Evolutionary conservation across 2,888 invertebrate species (phyloP).

Genomic region (Lasioglossum lativentre): DNA sequence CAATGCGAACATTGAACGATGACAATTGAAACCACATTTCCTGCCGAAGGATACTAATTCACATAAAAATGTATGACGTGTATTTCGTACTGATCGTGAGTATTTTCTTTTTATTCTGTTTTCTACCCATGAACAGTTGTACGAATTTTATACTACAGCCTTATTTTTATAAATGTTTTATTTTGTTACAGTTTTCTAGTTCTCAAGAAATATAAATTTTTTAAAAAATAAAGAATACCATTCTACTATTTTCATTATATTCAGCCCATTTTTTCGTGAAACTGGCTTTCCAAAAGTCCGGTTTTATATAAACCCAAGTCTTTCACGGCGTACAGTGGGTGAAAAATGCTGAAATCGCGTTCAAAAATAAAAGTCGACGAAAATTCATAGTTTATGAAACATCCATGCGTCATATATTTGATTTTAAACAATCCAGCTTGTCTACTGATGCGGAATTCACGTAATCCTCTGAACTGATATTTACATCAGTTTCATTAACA

Average conservation of each 20-base stretch:
- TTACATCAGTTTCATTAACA: background rate
- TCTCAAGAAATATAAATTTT: background rate
- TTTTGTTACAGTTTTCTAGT: background rate
- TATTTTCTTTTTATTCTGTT: background rate
- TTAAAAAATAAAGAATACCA: background rate
- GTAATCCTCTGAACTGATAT: background rate
- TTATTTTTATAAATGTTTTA: background rate
- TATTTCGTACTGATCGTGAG: background rate
- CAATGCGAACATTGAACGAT: too few species aligned
- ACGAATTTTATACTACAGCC: background rate
- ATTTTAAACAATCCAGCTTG: background rate
- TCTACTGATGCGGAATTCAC: background rate
- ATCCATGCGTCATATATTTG: background rate
- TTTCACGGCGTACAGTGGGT: background rate
- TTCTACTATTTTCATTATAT: background rate
- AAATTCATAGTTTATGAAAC: background rate
- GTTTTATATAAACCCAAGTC: background rate
- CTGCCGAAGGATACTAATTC: too few species aligned
- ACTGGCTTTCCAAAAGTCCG: background rate
- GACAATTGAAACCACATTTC: too few species aligned
- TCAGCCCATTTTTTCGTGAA: background rate
- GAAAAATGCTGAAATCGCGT: background rate
- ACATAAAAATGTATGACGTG: too few species aligned
- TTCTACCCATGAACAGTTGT: background rate
- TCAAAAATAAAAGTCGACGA: background rate